A percentile compares a stretch with the other conserved stretches of the same genome.
Conservation (phyloP, 2,797 vertebrate genomes). For the Mormyrus proboscirostris region DNA sequence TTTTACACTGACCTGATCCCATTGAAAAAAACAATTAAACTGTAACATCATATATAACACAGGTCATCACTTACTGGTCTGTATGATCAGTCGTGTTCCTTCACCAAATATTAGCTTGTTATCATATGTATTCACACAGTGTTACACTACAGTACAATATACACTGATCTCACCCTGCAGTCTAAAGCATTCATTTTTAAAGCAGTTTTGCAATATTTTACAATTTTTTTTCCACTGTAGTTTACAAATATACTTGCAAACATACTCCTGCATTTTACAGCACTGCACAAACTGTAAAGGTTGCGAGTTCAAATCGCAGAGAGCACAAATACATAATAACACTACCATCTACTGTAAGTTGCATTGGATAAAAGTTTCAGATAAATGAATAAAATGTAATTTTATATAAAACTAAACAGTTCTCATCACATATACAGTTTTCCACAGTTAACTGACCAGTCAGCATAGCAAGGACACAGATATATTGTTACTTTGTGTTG, state of each 20-base stretch:
- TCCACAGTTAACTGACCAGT: neutral
- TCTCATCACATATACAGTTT: neutral
- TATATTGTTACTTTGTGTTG: neutral
- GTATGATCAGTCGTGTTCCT: conserved; percentile 6
- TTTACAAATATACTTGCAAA: neutral
- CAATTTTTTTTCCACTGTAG: neutral
- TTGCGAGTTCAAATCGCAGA: neutral
- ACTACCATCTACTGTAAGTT: neutral
- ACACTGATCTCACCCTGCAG: neutral
- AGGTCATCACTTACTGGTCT: neutral
- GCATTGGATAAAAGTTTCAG: neutral
- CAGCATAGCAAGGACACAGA: neutral
- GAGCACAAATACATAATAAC: neutral
- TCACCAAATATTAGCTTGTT: neutral
- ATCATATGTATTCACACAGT: neutral
- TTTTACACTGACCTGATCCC: neutral
- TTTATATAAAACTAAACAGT: neutral
- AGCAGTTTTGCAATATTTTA: neutral
- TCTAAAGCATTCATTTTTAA: neutral
- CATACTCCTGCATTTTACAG: neutral
- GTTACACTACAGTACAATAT: neutral
- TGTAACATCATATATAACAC: neutral
- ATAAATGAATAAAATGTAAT: neutral
- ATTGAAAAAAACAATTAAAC: neutral
- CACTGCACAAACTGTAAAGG: neutral